These are phyloP conservation scores for Laodelphax striatellus DNA, from an alignment of 1,140 invertebrate genomes.

Conservation along the genomic window DNA sequence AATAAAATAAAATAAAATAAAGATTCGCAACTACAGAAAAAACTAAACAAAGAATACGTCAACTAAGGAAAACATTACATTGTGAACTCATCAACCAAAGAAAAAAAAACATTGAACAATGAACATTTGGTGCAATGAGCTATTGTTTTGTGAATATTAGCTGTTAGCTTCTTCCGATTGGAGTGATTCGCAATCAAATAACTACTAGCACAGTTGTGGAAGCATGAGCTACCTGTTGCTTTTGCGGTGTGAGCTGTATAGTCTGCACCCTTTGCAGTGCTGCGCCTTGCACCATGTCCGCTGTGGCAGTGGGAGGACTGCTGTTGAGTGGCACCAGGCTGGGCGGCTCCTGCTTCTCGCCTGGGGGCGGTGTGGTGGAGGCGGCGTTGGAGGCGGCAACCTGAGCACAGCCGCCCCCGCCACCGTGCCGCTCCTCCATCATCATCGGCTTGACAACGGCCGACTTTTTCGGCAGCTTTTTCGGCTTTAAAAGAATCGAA, in stretches of 20 bases:
- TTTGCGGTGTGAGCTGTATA: constrained; percentile 45
- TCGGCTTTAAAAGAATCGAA: constrained; percentile 2
- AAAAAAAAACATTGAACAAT: no score
- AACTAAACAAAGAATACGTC: no score
- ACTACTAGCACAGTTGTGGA: no score
- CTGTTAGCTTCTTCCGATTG: no score
- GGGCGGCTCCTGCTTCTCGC: background rate
- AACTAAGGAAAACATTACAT: no score
- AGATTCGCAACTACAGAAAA: no score
- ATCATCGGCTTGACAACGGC: constrained; percentile 29
- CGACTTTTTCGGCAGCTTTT: constrained; percentile 24
- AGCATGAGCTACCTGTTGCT: constrained; percentile 35
- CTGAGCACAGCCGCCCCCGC: background rate
- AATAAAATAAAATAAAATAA: no score
- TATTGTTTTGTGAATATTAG: no score
- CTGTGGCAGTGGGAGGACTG: background rate
- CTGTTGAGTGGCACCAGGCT: background rate
- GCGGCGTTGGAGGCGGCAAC: background rate
- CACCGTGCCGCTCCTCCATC: constrained; percentile 14
- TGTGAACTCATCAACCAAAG: no score
- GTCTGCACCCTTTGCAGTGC: constrained; percentile 39
- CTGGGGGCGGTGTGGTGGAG: background rate
- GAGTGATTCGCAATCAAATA: no score
- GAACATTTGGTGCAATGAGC: no score
- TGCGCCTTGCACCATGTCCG: background rate